Evolutionary conservation across 2,113 vertebrate species (phyloP).

Genomic region (Nymphicus hollandicus): DNA sequence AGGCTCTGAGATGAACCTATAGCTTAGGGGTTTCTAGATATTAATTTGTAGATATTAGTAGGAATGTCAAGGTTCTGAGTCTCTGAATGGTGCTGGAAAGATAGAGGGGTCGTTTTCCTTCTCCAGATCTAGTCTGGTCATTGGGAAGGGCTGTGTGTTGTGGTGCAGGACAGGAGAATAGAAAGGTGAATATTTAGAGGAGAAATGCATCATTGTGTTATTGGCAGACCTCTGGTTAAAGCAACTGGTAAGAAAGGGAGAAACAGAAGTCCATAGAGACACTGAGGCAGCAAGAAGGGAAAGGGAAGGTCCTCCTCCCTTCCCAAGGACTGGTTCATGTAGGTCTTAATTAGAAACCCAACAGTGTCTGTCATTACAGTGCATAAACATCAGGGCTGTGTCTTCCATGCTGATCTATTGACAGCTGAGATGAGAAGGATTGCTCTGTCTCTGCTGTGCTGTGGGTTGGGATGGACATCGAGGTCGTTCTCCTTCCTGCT

Average conservation of each 20-base stretch:
- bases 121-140: background rate
- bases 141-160: background rate
- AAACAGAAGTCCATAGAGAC: background rate
- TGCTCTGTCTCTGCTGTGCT: too few relatives aligned
- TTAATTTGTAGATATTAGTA: background rate
- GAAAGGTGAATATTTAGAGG: background rate
- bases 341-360: background rate
- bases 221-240: background rate
- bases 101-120: background rate
- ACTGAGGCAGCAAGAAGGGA: background rate
- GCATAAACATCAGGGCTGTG: background rate
- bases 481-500: background rate
- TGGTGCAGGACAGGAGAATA: background rate
- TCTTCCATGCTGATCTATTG: accelerated
- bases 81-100: background rate
- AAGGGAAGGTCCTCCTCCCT: background rate
- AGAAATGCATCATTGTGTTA: background rate
- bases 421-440: background rate
- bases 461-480: background rate
- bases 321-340: accelerated
- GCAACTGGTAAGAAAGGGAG: background rate
- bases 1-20: background rate
- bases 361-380: background rate
- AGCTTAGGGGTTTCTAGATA: background rate
- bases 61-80: background rate